Percentiles rank a stretch among this genome's conserved stretches.
These are phyloP conservation scores for Isaurus tuberculatus DNA, from an alignment of 92 coral and sea anemone genomes.

Conservation along the genomic window DNA sequence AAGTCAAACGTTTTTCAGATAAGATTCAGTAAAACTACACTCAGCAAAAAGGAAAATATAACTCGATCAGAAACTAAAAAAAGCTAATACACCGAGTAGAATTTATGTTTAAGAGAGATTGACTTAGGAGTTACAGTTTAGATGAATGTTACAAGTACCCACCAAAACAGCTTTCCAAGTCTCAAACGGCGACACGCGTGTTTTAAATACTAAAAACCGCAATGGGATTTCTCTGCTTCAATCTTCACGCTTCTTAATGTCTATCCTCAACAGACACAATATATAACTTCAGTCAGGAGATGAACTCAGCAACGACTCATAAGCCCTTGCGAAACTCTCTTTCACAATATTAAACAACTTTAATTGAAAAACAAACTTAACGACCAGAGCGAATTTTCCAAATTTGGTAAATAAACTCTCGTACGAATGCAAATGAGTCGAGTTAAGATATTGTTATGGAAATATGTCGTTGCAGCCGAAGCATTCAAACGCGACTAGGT, in stretches of 20 bases:
- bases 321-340: constrained; percentile 29
- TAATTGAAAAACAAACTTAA: constrained; percentile 20
- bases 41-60: background rate
- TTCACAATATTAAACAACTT: constrained; percentile 14
- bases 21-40: background rate
- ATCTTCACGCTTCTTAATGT: background rate
- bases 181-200: background rate
- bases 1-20: background rate
- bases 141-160: background rate
- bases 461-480: constrained; percentile 7
- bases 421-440: constrained; percentile 30
- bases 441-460: constrained; percentile 25
- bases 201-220: background rate
- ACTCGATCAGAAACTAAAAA: background rate
- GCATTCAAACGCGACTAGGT: background rate
- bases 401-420: constrained; percentile 11
- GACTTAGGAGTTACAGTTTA: background rate
- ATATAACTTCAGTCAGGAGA: background rate
- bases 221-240: too few species aligned
- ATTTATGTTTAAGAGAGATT: background rate
- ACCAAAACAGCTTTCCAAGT: background rate
- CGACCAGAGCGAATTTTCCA: constrained; percentile 29
- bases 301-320: background rate
- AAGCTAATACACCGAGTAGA: background rate
- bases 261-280: background rate